A percentile compares a stretch with the other conserved stretches of the same genome.
These are phyloP conservation scores for Xylota sylvarum DNA, from an alignment of 2,888 invertebrate genomes.

Conservation along the genomic window DNA sequence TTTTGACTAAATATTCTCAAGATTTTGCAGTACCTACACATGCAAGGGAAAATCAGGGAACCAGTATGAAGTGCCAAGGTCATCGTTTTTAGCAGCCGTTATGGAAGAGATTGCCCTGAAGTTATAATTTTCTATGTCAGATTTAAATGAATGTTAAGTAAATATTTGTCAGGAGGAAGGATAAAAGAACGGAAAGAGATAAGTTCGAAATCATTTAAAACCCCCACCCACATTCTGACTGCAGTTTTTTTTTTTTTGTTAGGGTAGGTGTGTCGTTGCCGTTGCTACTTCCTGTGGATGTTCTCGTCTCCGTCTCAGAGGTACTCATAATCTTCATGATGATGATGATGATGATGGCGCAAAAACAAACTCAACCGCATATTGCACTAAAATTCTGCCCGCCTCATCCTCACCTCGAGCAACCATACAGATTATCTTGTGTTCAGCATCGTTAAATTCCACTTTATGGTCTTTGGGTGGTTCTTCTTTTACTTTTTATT, in stretches of 20 bases:
- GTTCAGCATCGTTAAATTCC: conserved; percentile 74
- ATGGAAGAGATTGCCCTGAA: conserved; percentile 44
- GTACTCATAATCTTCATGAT: conserved; percentile 35
- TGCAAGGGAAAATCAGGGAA: conserved; percentile 15
- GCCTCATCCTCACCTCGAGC: conserved; percentile 15
- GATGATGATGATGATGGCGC: conserved; percentile 36
- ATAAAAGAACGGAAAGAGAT: conserved; percentile 10
- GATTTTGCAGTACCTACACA: conserved; percentile 4
- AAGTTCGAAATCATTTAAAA: conserved; percentile 58
- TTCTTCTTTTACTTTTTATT: conserved; percentile 20
- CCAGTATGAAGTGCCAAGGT: conserved; percentile 51
- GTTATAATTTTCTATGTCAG: conserved; percentile 62
- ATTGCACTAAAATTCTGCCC: conserved; percentile 60
- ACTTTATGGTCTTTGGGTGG: conserved; percentile 66
- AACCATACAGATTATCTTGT: conserved; percentile 63
- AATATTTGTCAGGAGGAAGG: conserved; percentile 58
- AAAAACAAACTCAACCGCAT: conserved; percentile 66
- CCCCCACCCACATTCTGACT: neutral
- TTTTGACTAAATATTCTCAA: conserved; percentile 6
- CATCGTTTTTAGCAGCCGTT: conserved; percentile 17
- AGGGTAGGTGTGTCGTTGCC: conserved; percentile 13
- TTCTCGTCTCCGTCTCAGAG: conserved; percentile 27
- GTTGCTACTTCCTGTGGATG: conserved; percentile 13
- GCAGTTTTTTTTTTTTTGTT: conserved; percentile 26
- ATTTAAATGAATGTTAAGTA: conserved; percentile 62